A percentile compares a stretch with the other conserved stretches of the same genome.
Evolutionary conservation across 2,797 vertebrate species (phyloP).

Genomic region (Acanthornis magna): DNA sequence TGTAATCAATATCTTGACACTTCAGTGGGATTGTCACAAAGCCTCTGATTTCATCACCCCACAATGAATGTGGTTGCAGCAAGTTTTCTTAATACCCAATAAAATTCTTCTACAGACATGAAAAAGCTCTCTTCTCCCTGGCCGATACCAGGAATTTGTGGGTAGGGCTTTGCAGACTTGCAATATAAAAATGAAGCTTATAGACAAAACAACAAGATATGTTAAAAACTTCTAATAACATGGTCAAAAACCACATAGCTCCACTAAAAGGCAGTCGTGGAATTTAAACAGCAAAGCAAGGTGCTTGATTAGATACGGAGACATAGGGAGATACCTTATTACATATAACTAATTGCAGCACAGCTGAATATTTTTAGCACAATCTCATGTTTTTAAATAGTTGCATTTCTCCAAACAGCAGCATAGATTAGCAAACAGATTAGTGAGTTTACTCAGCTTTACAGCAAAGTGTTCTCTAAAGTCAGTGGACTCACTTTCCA

Average conservation of each 20-base stretch:
- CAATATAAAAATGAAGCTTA: conserved; percentile 43
- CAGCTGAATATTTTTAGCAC: background rate
- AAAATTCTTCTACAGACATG: conserved; percentile 51
- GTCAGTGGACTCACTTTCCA: background rate
- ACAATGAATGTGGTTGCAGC: conserved; percentile 30
- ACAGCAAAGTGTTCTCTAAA: background rate
- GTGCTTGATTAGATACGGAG: background rate
- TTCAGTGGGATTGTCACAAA: conserved; percentile 54
- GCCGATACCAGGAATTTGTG: conserved; percentile 40
- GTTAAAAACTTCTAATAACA: conserved; percentile 27
- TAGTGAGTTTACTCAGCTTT: background rate
- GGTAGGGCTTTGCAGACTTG: conserved; percentile 53
- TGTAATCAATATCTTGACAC: conserved; percentile 72
- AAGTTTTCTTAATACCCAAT: conserved; percentile 54
- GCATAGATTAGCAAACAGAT: background rate
- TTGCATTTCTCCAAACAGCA: background rate
- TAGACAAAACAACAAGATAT: conserved; percentile 46
- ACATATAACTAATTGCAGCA: background rate
- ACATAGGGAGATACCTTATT: background rate
- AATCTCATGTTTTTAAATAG: background rate
- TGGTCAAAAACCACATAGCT: conserved; percentile 15
- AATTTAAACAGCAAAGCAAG: conserved; percentile 29
- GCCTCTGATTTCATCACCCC: conserved; percentile 59
- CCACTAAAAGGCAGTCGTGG: background rate
- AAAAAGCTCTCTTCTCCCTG: conserved; percentile 37